These are phyloP conservation scores for Apodemia zela DNA, from an alignment of 2,888 invertebrate genomes.

Conservation along the genomic window DNA sequence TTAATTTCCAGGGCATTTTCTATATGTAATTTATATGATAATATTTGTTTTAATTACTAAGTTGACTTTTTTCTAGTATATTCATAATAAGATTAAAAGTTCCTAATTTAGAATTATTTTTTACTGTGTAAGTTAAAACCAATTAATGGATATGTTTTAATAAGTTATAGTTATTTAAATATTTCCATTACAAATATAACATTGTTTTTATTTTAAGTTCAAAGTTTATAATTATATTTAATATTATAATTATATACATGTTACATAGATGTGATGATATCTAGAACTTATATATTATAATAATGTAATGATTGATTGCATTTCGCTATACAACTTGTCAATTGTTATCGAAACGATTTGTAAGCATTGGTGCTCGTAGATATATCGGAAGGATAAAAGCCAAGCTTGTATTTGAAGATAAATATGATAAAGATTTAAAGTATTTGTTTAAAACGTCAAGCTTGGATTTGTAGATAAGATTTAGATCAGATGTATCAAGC, in stretches of 20 bases:
- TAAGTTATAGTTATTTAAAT: no score
- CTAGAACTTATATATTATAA: neutral
- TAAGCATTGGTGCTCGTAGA: slow-evolving; percentile 12
- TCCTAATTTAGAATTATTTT: slow-evolving; percentile 1
- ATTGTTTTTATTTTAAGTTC: neutral
- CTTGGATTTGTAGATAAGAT: slow-evolving; percentile 5
- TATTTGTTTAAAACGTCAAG: neutral
- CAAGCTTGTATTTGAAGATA: slow-evolving; percentile 7
- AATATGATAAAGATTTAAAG: neutral
- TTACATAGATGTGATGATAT: neutral
- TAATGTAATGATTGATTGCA: neutral
- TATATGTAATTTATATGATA: neutral
- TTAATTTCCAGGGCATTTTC: neutral
- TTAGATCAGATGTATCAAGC: neutral
- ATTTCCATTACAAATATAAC: neutral
- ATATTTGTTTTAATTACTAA: neutral
- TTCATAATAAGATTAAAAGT: neutral
- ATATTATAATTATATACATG: neutral
- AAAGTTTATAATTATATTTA: neutral
- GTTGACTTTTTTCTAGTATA: neutral
- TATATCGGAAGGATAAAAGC: slow-evolving; percentile 8
- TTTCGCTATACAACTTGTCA: neutral
- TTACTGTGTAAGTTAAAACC: neutral
- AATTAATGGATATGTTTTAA: neutral
- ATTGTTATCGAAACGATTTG: slow-evolving; percentile 4